Base-by-base conservation (phyloP, 1,140 invertebrate species). In the Drosophila ambigua region DNA sequence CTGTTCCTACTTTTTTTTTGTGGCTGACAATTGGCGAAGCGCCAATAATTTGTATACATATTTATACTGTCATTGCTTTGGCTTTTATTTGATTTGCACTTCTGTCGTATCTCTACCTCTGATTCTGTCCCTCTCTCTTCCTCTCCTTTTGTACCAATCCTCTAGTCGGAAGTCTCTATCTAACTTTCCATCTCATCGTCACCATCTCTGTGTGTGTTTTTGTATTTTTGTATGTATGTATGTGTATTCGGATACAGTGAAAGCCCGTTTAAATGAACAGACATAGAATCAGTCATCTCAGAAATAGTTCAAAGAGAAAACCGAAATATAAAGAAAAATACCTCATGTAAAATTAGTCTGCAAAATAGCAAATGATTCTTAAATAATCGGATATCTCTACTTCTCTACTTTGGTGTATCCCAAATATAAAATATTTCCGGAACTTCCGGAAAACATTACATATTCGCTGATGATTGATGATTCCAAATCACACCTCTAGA, bases 31-130 rank as follows among this genome's bases (percentile, higher is more conserved):
- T 87, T 88, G 82, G 82, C 78, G 50, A 82, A 88, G 79, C 82
- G 82, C 82, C 82, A 87, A 85, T 82, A 67, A 87, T 87, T 88
- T 87, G 75, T 76, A 84, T 83, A 79, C 60, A 72, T 78, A 76
- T 82, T 54, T 68, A 66, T 79, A 82, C 74, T 87, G 82, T 87
- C 74, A 82, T 78, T 81, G 61, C 65, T 58, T 76, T 63, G 57
- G 52, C 51, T 58, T 39, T 68, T 60, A 50, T 74, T 55, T 54
- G 53, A 68, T 62, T 77, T 39, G 52, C 67, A 58, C 43, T 43
- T 26, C 8, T 20, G 43, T 5, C 5, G n/a, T 8, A 20, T 31
- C 55, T 16, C 45, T 28, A 2, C 11, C 28, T 28, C 50, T 35
- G 35, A 13, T 2, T 64, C 48, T 59, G 2, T 16, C 58, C 4